These are phyloP conservation scores for Patiria miniata DNA, from an alignment of 35 echinoderm and acorn worm genomes.

Conservation along the genomic window DNA sequence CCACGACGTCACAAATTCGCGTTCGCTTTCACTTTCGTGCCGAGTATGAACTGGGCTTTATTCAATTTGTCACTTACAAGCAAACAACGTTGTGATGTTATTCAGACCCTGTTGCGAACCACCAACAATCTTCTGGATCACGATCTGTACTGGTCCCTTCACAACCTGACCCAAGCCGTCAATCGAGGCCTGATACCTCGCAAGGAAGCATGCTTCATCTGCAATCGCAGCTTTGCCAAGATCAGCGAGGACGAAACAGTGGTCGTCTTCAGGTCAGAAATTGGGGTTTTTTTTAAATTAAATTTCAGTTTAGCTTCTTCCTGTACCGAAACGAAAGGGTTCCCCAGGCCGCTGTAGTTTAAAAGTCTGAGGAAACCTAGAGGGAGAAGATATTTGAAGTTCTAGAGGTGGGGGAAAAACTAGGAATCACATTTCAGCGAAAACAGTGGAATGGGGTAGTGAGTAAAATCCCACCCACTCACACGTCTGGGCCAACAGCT, in stretches of 20 bases:
- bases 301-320: background rate
- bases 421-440: too few species aligned
- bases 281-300: background rate
- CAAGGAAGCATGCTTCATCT: constrained; percentile 73
- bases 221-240: constrained; percentile 61
- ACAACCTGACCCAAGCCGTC: constrained; percentile 66
- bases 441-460: too few species aligned
- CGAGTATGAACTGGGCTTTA: too few species aligned
- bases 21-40: too few species aligned
- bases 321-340: background rate
- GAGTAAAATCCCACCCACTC: too few species aligned
- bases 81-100: background rate
- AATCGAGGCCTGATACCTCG: constrained; percentile 76
- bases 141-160: constrained; percentile 81
- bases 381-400: too few species aligned
- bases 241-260: constrained; percentile 53
- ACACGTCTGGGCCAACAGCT: too few species aligned
- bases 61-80: too few species aligned
- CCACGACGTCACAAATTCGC: too few species aligned
- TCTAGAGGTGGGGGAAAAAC: too few species aligned
- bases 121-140: constrained; percentile 84
- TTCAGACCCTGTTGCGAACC: constrained; percentile 87
- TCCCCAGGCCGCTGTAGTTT: too few species aligned
- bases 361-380: too few species aligned
- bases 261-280: constrained; percentile 85